A percentile compares a stretch with the other conserved stretches of the same genome.
Conservation (phyloP, 2,797 vertebrate species). For the Argya squamiceps region DNA sequence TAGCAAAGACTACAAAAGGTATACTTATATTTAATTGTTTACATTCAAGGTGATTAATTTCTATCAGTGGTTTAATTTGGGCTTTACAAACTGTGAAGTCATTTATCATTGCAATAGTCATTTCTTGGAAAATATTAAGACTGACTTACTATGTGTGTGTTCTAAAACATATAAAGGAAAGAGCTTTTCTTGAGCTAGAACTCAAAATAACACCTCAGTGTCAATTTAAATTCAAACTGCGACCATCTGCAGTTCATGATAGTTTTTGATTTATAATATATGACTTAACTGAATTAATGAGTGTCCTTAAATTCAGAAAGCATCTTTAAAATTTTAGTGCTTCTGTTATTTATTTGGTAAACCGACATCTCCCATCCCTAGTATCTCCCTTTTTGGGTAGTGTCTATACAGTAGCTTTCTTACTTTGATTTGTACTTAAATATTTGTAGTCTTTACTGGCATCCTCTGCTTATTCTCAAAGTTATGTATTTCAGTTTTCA, state of each 20-base stretch:
- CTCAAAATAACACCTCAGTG: neutral
- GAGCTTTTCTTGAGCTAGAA: neutral
- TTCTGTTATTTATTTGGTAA: neutral
- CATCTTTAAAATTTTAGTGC: neutral
- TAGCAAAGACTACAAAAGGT: conserved; percentile 83
- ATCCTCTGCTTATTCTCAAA: neutral
- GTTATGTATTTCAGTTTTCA: neutral
- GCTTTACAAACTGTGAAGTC: neutral
- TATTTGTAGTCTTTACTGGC: neutral
- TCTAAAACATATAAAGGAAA: neutral
- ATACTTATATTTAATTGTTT: conserved; percentile 68
- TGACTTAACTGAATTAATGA: neutral
- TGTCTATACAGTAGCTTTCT: neutral
- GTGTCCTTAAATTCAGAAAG: neutral
- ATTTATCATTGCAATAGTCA: neutral
- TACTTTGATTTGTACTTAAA: neutral
- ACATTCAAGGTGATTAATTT: conserved; percentile 1
- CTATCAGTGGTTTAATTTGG: neutral
- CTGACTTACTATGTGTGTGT: neutral
- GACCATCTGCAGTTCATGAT: neutral
- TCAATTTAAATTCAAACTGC: neutral
- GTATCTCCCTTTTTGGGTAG: neutral
- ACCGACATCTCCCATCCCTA: neutral
- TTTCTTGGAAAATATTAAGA: neutral
- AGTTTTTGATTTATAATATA: neutral